Evolutionary conservation across 2,797 vertebrate species (phyloP).

Genomic region (Cynopterus sphinx): DNA sequence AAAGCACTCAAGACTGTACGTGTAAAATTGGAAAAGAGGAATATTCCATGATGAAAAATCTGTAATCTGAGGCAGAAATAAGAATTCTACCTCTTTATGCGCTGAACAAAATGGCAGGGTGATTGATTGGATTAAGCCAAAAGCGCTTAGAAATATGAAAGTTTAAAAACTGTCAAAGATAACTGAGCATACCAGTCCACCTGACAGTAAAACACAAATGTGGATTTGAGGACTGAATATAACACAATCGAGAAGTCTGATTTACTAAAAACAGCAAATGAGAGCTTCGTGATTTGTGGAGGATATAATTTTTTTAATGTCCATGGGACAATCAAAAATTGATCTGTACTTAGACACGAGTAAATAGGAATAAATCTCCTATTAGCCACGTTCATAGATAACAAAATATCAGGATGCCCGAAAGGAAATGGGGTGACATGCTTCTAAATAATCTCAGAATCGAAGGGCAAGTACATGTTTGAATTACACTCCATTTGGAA

Average conservation of each 20-base stretch:
- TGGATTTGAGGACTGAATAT: not conserved
- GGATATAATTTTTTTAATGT: not conserved
- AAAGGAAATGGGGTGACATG: not conserved
- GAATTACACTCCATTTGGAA: not conserved
- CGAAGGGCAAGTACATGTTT: not conserved
- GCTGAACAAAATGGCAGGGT: not conserved
- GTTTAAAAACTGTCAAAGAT: not conserved
- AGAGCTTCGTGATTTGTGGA: not conserved
- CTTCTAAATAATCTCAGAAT: not conserved
- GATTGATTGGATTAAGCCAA: not conserved
- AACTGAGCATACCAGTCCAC: not conserved
- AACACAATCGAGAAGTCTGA: not conserved
- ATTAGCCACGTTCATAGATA: not conserved
- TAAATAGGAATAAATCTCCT: not conserved
- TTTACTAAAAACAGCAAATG: not conserved
- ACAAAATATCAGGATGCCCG: not conserved
- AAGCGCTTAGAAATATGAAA: not conserved
- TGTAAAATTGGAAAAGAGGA: not conserved
- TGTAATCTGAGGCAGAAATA: not conserved
- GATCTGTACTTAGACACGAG: not conserved
- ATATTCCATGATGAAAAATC: not conserved
- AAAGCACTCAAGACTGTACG: not conserved
- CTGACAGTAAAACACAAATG: not conserved
- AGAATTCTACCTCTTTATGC: not conserved
- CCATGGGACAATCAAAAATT: constrained; percentile 1